Evolutionary conservation across 2,113 vertebrate species (phyloP).

Genomic region (Gallinago undulata): DNA sequence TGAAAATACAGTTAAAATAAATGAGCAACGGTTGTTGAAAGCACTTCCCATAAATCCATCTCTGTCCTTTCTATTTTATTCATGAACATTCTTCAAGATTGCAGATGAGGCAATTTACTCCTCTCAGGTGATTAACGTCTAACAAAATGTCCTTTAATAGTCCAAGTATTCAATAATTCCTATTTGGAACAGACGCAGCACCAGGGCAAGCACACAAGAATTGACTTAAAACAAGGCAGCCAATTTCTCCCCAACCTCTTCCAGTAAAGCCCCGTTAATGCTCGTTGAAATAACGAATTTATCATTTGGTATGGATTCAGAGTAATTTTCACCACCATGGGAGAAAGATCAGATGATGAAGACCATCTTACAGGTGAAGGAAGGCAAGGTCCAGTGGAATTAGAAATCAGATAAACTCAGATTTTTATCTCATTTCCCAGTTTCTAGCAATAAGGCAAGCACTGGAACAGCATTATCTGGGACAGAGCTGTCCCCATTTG

Average conservation of each 20-base stretch:
- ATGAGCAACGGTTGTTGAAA: not conserved
- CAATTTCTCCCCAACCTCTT: not conserved
- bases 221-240: not conserved
- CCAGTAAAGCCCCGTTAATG: not conserved
- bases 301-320: not conserved
- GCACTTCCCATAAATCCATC: not conserved
- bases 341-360: not conserved
- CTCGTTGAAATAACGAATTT: not conserved
- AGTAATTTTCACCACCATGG: not conserved
- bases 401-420: not conserved
- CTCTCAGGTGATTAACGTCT: not conserved
- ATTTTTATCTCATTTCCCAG: not conserved
- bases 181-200: not conserved
- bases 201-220: accelerated
- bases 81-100: not conserved
- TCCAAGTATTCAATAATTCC: not conserved
- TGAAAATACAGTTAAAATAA: not conserved
- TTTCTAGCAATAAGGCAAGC: not conserved
- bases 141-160: not conserved
- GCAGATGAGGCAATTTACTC: not conserved
- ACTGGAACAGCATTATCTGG: not conserved
- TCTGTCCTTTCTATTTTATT: not conserved
- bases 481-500: not conserved
- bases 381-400: not conserved
- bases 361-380: not conserved